Conservation (phyloP, 2,888 invertebrate species). For the Pterostichus madidus region DNA sequence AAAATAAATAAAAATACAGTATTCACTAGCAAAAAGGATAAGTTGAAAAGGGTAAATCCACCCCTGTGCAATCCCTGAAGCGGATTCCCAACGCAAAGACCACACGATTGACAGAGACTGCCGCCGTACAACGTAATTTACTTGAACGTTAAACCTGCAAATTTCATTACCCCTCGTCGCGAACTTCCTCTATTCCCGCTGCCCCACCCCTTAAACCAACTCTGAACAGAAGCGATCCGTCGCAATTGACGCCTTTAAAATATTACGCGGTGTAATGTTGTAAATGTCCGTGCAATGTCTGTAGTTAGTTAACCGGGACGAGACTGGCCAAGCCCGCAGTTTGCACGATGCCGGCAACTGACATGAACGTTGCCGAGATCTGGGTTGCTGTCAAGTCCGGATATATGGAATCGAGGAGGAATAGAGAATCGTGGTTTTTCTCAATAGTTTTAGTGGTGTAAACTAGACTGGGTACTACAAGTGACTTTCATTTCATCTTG, state of each 20-base stretch:
- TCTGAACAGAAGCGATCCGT: slow-evolving; percentile 21
- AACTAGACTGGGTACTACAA: no score
- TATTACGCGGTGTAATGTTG: slow-evolving; percentile 53
- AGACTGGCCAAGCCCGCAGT: background rate
- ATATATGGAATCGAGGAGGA: background rate
- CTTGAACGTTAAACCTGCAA: slow-evolving; percentile 56
- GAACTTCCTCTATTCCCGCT: background rate
- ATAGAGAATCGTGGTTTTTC: no score
- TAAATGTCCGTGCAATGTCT: slow-evolving; percentile 50
- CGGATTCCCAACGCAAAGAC: slow-evolving; percentile 33
- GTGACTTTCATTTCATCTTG: no score
- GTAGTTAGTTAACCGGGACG: slow-evolving; percentile 40
- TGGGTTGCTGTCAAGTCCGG: background rate
- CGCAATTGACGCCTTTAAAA: slow-evolving; percentile 57
- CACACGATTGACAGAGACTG: slow-evolving; percentile 58
- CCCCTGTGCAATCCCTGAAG: slow-evolving; percentile 36
- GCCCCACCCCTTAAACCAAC: background rate
- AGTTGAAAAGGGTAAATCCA: background rate
- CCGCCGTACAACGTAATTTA: slow-evolving; percentile 54
- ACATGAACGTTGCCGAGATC: background rate
- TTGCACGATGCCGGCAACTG: background rate
- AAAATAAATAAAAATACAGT: no score
- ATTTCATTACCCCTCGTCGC: slow-evolving; percentile 52
- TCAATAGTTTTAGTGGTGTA: no score
- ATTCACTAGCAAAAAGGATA: no score